phyloP scores from a whole-genome alignment of 2,113 vertebrate species.

The Oreocharis arfaki region DNA sequence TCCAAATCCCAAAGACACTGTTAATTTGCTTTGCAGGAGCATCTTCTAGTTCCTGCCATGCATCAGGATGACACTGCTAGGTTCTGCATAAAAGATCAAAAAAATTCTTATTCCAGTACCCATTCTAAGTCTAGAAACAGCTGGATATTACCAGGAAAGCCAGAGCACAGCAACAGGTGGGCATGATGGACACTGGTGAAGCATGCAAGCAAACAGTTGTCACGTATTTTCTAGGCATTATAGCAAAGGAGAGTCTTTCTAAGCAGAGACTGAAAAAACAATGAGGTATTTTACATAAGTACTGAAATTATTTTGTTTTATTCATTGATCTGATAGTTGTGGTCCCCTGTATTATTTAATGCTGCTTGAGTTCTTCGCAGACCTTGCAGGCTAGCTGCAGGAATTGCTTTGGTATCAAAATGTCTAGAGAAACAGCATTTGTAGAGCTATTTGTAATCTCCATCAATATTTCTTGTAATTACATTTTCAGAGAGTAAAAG shows the following conservation, averaged over 20 bases:
- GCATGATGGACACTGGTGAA: neutral
- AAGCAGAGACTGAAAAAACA: neutral
- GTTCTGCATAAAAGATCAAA: neutral
- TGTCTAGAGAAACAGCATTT: neutral
- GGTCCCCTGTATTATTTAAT: neutral
- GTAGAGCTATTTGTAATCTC: neutral
- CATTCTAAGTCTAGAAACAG: neutral
- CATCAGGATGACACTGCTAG: neutral
- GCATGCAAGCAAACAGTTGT: neutral
- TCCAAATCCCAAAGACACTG: conserved; percentile 18
- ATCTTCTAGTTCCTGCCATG: neutral
- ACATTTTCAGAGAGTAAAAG: neutral
- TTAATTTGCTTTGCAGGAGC: conserved; percentile 22
- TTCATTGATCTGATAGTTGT: neutral
- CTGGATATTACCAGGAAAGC: neutral
- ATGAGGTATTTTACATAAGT: neutral
- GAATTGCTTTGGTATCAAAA: neutral
- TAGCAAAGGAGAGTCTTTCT: neutral
- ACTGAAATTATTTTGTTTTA: neutral
- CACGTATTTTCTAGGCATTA: neutral
- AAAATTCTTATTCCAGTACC: neutral
- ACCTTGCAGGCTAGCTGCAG: neutral
- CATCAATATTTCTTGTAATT: neutral
- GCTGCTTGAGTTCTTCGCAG: neutral
- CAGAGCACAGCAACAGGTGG: neutral